A percentile compares a stretch with the other conserved stretches of the same genome.
These are phyloP conservation scores for Epinotia ramella DNA, from an alignment of 2,888 invertebrate species.

Conservation along the genomic window DNA sequence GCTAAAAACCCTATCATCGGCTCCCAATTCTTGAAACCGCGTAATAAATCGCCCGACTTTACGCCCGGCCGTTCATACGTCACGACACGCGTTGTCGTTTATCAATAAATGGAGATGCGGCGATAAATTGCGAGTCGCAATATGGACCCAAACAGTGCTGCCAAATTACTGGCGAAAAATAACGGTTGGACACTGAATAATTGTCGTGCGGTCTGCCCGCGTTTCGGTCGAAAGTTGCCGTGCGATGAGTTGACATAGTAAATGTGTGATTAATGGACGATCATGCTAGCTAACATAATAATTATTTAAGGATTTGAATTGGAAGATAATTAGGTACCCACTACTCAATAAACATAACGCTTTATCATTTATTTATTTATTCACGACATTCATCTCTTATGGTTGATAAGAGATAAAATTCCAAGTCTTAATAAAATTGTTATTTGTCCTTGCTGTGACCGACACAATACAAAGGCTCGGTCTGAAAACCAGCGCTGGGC, in stretches of 20 bases:
- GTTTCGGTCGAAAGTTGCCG: background rate
- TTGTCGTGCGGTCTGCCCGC: constrained; percentile 65
- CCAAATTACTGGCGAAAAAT: constrained; percentile 75
- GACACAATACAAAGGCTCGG: no score
- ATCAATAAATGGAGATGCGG: constrained; percentile 70
- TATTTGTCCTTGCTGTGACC: no score
- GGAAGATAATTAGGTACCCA: no score
- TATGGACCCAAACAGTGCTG: constrained; percentile 54
- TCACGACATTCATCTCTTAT: no score
- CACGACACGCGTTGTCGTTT: constrained; percentile 56
- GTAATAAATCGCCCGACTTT: constrained; percentile 36
- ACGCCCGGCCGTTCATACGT: constrained; percentile 36
- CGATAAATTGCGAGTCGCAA: constrained; percentile 71
- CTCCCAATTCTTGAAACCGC: constrained; percentile 8
- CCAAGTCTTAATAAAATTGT: no score
- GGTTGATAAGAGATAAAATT: no score
- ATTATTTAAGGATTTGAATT: no score
- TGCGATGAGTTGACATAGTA: background rate
- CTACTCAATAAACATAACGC: no score
- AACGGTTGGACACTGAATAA: constrained; percentile 74
- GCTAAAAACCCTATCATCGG: constrained; percentile 25
- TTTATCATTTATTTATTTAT: no score
- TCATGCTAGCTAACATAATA: background rate
- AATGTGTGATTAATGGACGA: background rate
- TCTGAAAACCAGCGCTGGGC: no score